Conservation (phyloP, 37 sponge, comb jelly and placozoan genomes). For the Axinella damicornis region DNA sequence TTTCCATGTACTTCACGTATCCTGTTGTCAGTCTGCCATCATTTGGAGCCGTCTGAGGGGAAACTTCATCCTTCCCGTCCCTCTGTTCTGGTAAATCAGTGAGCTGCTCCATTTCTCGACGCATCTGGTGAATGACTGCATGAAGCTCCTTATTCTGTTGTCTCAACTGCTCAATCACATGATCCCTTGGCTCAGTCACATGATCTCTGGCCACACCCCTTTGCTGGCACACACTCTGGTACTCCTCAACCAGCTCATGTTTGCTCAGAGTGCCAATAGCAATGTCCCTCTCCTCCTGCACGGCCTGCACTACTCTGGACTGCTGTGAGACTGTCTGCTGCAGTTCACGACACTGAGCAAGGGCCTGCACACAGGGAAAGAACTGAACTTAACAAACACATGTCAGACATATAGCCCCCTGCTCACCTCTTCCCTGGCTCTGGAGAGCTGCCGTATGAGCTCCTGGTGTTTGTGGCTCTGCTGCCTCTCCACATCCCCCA, state of each 20-base stretch:
- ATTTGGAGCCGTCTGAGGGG: too few species aligned
- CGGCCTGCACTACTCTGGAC: not conserved
- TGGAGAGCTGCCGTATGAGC: conserved; percentile 16
- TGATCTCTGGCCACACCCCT: conserved; percentile 1
- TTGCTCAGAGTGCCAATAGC: conserved; percentile 36
- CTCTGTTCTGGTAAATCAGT: not conserved
- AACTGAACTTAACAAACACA: too few species aligned
- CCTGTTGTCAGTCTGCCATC: not conserved
- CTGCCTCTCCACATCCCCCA: conserved; percentile 37
- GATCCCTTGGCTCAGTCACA: conserved; percentile 10
- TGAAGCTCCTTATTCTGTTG: conserved; percentile 58
- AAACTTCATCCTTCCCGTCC: too few species aligned
- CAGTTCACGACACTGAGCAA: conserved; percentile 18
- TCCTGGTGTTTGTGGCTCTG: conserved; percentile 18
- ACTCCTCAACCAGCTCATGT: conserved; percentile 13
- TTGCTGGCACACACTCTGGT: not conserved
- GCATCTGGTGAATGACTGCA: conserved; percentile 50
- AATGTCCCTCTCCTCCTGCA: conserved; percentile 35
- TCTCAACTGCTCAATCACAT: conserved; percentile 20
- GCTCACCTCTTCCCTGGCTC: conserved; percentile 54
- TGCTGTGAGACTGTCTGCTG: conserved; percentile 4
- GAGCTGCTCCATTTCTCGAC: conserved; percentile 62
- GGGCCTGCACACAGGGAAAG: too few species aligned
- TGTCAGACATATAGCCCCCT: too few species aligned
- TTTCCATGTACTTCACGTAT: conserved; percentile 57